Percentiles rank a stretch among this genome's conserved stretches.
Evolutionary conservation across 1,140 invertebrate species (phyloP).

Genomic region (Dinothrombium tinctorium): DNA sequence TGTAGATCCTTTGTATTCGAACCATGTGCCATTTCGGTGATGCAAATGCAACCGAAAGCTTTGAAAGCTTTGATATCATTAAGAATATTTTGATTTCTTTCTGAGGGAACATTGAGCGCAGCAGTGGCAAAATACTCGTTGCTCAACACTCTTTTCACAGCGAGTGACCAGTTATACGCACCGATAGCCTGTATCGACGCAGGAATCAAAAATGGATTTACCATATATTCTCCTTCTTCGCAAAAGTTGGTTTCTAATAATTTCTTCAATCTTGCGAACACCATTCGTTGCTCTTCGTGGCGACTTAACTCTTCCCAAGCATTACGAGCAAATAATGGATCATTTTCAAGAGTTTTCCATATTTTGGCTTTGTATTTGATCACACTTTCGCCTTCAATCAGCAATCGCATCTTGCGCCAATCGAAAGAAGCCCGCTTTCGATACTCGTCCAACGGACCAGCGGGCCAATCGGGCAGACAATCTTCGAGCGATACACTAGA

Average conservation of each 20-base stretch:
- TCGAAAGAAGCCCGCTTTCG: slow-evolving; percentile 44
- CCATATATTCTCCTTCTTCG: slow-evolving; percentile 29
- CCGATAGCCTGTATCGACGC: slow-evolving; percentile 26
- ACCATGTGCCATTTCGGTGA: slow-evolving; percentile 82
- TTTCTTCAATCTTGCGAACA: slow-evolving; percentile 32
- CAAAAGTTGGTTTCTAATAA: slow-evolving; percentile 37
- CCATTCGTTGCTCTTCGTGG: slow-evolving; percentile 39
- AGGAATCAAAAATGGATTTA: slow-evolving; percentile 22
- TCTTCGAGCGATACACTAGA: too few species aligned
- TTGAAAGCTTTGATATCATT: slow-evolving; percentile 39
- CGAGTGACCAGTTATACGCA: slow-evolving; percentile 39
- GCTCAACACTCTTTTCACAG: slow-evolving; percentile 32
- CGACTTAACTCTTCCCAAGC: slow-evolving; percentile 27
- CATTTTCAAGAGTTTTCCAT: slow-evolving; percentile 30
- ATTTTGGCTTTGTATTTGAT: slow-evolving; percentile 47
- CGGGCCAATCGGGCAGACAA: slow-evolving; percentile 30
- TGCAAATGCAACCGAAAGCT: slow-evolving; percentile 42
- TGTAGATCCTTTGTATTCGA: slow-evolving; percentile 73
- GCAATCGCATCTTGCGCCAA: slow-evolving; percentile 47
- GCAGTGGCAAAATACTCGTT: slow-evolving; percentile 14
- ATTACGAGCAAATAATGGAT: slow-evolving; percentile 43
- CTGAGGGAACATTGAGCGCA: slow-evolving; percentile 43
- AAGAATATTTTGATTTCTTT: slow-evolving; percentile 42
- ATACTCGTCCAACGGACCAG: slow-evolving; percentile 45
- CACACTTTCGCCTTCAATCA: slow-evolving; percentile 41